Conservation (phyloP, 2,113 vertebrate genomes). For the Polypterus bichir region DNA sequence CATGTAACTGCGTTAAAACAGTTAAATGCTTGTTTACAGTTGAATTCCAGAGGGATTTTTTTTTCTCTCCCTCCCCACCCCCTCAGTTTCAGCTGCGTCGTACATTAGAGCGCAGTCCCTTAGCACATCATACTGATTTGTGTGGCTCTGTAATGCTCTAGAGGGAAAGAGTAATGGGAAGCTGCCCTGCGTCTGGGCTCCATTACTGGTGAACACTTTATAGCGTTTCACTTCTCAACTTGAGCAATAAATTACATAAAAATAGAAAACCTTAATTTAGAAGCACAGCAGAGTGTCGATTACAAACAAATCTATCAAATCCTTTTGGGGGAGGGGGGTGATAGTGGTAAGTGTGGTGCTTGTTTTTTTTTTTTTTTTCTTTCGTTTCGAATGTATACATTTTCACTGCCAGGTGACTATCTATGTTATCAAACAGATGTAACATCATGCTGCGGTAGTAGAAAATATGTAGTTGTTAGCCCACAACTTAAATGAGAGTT, state of each 20-base stretch:
- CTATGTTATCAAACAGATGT: slow-evolving; percentile 28
- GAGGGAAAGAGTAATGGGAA: slow-evolving; percentile 5
- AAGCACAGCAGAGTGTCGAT: too few relatives aligned
- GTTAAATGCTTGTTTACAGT: slow-evolving; percentile 29
- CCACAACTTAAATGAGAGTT: slow-evolving; percentile 39
- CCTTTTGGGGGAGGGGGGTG: too few relatives aligned
- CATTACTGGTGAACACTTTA: not conserved
- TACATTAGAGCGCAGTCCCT: slow-evolving; percentile 23
- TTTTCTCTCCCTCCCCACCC: not conserved
- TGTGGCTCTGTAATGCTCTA: slow-evolving; percentile 15
- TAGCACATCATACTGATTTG: slow-evolving; percentile 18
- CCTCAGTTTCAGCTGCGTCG: slow-evolving; percentile 16
- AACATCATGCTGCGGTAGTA: slow-evolving; percentile 27
- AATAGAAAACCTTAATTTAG: slow-evolving; percentile 16
- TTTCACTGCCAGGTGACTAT: slow-evolving; percentile 16
- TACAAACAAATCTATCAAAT: too few relatives aligned
- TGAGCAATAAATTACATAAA: slow-evolving; percentile 44
- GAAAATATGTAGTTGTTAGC: slow-evolving; percentile 27
- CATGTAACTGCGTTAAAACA: slow-evolving; percentile 19
- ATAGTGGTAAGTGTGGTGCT: too few relatives aligned
- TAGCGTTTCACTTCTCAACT: slow-evolving; percentile 19
- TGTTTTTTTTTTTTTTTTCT: not conserved
- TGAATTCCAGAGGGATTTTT: slow-evolving; percentile 19
- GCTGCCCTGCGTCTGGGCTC: not conserved
- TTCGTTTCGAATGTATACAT: too few relatives aligned